Evolutionary conservation across 2,113 vertebrate genomes (phyloP), one percentile per base, ranked within the genome.

Genomic region (Phylloscopus whistleri): DNA sequence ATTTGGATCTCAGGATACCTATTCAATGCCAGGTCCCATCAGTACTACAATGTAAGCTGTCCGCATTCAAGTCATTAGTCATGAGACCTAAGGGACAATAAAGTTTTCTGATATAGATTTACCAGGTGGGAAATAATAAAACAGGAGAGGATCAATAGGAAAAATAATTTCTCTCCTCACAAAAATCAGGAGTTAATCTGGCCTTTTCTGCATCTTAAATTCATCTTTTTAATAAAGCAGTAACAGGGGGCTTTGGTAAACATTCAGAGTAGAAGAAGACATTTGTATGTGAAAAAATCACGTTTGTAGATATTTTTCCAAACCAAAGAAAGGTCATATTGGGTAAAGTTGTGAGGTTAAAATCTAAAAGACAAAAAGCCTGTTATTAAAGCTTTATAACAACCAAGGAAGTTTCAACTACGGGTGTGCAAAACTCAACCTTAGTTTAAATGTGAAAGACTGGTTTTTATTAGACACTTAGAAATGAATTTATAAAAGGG

Each of bases 401-500:
- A 9, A 43, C 33, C 20, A 78, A 70, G 21, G 52, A 68, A 51
- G 13, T 44, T 74, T 49, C 24, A 69, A 22, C 21, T 16, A 28
- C 4, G 1, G 16, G 3, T 60, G 33, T 93, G 69, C 52, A 51
- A 95, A 80, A 80, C 10, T 17, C 16, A 73, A 89, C 6, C 15
- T 39, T 56, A 33, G 3, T 31, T 39, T 82, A 75, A 66, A 76
- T 43, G 24, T 72, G 69, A 82, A 82, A 58, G 63, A 78, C 52
- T 85, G 24, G 3, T 41, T 94, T 88, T 87, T 24, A 62, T 68
- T 81, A 33, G 33, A 91, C n/a, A n/a, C 7, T 84, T 91, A 85
- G 28, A 92, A 97, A 95, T 87, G 13, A 33, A 51, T 73, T 73
- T 84, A 33, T 5, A 27, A 93, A 53, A 83, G 11, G 79, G 53